These are phyloP conservation scores for Pseudomyrmex gracilis DNA, from an alignment of 1,140 invertebrate species.

Conservation along the genomic window DNA sequence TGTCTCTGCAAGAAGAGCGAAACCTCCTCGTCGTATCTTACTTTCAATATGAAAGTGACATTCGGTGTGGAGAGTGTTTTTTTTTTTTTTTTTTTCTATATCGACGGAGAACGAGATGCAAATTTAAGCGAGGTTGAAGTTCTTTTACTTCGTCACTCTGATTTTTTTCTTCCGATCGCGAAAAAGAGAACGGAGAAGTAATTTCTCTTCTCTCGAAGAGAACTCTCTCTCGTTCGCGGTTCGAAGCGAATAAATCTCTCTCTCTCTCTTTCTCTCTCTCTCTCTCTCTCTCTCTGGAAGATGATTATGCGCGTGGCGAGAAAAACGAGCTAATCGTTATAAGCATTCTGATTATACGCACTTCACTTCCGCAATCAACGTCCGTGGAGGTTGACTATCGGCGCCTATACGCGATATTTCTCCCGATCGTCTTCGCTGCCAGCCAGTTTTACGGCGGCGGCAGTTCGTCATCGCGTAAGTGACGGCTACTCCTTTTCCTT, in stretches of 20 bases:
- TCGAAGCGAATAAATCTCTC: not conserved
- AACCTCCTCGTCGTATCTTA: not conserved
- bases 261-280: too few species aligned
- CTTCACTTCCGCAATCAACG: constrained; percentile 14
- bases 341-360: constrained; percentile 49
- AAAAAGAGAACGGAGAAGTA: too few species aligned
- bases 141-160: too few species aligned
- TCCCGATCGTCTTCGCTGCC: constrained; percentile 34
- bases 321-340: constrained; percentile 17
- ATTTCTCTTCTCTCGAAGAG: too few species aligned
- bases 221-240: too few species aligned
- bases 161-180: too few species aligned
- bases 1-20: not conserved
- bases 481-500: constrained; percentile 34
- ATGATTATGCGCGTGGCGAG: not conserved
- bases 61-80: too few species aligned
- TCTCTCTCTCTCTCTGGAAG: not conserved
- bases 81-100: not conserved
- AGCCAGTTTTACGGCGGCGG: constrained; percentile 2
- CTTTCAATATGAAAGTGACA: too few species aligned
- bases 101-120: not conserved
- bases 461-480: constrained; percentile 54
- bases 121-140: not conserved
- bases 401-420: constrained; percentile 33
- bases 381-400: constrained; percentile 16